These are phyloP conservation scores for Rhinichthys klamathensis DNA, from an alignment of 2,113 vertebrate species.

Conservation along the genomic window DNA sequence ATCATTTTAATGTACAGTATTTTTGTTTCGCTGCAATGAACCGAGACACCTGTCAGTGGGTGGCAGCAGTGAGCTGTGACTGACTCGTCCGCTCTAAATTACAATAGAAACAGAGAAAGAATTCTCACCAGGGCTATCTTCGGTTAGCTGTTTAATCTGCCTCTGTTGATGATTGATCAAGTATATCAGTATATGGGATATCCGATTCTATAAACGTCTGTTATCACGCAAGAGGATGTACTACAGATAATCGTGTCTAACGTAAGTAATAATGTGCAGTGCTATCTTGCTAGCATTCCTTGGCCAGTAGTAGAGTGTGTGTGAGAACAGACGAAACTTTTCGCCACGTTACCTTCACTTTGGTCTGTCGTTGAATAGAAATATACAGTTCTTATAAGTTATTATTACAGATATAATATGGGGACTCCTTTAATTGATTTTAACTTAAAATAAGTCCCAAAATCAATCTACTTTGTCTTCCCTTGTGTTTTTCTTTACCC, in stretches of 20 bases:
- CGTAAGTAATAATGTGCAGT: slow-evolving; percentile 22
- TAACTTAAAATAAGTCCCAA: no score
- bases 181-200: not conserved
- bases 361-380: not conserved
- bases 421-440: no score
- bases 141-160: not conserved
- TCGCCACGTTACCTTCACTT: not conserved
- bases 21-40: not conserved
- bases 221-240: not conserved
- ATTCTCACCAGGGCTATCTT: not conserved
- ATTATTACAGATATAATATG: no score
- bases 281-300: not conserved
- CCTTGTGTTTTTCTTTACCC: no score
- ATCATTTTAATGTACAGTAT: not conserved
- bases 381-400: no score
- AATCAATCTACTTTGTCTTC: no score
- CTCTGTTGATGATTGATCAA: not conserved
- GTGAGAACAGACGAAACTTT: not conserved
- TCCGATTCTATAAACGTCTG: not conserved
- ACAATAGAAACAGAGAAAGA: not conserved
- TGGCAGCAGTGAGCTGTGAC: not conserved
- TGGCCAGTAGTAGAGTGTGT: not conserved
- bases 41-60: not conserved
- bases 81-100: not conserved
- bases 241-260: slow-evolving; percentile 9